Base-by-base conservation (phyloP, 2,888 invertebrate genomes). In the Platycheirus albimanus region DNA sequence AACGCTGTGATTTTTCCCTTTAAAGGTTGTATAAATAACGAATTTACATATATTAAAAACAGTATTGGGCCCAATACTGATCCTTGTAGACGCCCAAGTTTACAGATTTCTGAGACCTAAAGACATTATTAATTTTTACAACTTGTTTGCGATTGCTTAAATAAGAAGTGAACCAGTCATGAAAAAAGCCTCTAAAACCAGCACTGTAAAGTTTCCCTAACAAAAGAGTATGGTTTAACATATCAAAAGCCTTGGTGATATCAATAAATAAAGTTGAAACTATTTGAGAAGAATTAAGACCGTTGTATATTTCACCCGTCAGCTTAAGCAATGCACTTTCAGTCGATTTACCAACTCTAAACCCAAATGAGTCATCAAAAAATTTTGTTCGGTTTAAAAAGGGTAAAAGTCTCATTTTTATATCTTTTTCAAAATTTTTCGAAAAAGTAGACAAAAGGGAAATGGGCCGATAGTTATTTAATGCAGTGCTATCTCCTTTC, bases 1-100 rank as follows among this genome's bases (percentile, higher is more conserved):
- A 63, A 63, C 7, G 58, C 41, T 3, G 43, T 58, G 2, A 58
- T 43, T 28, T 13, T 24, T 85, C 84, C 61, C 84, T 58, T n/a
- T n/a, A n/a, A n/a, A n/a, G n/a, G 24, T n/a, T 58, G 24, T 17
- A 58, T 24, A 20, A 38, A 58, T 19, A 54, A 19, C 10, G 41
- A 58, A n/a, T 58, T 61, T 3, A 24, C 6, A 24, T 24, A 24
- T 24, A 24, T 24, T 6, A 24, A 6, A 24, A 24, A 24, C 6
- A 24, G 6, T 4, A 24, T 24, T 24, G 24, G 24, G 6, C 24
- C 24, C 24, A 24, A 24, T 4, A 24, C 3, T 4, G 24, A 24
- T 3, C 24, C 24, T 24, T 24, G 24, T 24, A 6, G 24, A 24
- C 3, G 3, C 3, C 24, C 24, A 24, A 24, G 24, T 24, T 24